Evolutionary conservation across 2,113 vertebrate species (phyloP).

Genomic region (Seriola quinqueradiata): DNA sequence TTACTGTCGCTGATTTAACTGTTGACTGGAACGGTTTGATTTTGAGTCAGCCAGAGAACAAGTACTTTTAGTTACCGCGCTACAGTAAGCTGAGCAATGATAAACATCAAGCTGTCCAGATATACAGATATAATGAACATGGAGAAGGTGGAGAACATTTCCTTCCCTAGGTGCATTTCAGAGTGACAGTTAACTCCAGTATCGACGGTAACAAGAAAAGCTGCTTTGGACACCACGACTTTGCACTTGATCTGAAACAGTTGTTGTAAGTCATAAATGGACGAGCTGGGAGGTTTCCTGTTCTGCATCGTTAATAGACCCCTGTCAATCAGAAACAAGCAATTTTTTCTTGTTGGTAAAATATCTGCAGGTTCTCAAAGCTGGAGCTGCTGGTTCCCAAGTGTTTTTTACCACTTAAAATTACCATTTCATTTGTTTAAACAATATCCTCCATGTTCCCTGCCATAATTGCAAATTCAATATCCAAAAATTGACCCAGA

Average conservation of each 20-base stretch:
- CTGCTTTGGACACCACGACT: not conserved
- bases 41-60: not conserved
- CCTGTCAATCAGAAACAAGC: too few species aligned
- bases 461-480: not conserved
- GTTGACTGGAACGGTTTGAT: not conserved
- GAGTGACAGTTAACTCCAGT: not conserved
- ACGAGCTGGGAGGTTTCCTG: too few species aligned
- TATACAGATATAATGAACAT: not conserved
- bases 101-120: not conserved
- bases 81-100: not conserved
- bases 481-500: not conserved
- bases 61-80: not conserved
- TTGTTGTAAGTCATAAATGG: too few species aligned
- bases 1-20: not conserved
- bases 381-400: too few species aligned
- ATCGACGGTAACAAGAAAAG: not conserved
- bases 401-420: too few species aligned
- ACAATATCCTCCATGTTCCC: not conserved
- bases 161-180: not conserved
- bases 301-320: too few species aligned
- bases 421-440: too few species aligned
- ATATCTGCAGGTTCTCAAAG: too few species aligned
- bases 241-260: not conserved
- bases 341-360: too few species aligned
- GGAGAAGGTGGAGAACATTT: not conserved